Evolutionary conservation across 1,140 invertebrate species (phyloP).

Genomic region (Pristionchus pacificus): DNA sequence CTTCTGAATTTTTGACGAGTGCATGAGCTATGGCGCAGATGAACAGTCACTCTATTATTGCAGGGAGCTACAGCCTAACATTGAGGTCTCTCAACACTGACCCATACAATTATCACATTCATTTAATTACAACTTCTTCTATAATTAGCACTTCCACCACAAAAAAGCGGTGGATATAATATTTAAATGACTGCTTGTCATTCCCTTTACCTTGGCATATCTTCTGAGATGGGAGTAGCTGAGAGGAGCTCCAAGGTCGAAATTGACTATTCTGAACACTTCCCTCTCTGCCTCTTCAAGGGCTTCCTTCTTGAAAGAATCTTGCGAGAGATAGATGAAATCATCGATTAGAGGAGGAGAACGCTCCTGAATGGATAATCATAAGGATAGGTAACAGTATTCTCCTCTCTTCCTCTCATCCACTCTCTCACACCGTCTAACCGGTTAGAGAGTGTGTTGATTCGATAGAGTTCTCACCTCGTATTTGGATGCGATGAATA

Average conservation of each 20-base stretch:
- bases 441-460: slow-evolving; percentile 50
- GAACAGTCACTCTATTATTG: not conserved
- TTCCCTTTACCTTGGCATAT: slow-evolving; percentile 64
- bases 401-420: not conserved
- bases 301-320: slow-evolving; percentile 78
- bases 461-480: too few species aligned
- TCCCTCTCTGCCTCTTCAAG: slow-evolving; percentile 84
- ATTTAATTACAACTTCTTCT: too few species aligned
- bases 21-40: not conserved
- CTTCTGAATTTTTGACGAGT: not conserved
- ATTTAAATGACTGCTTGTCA: not conserved
- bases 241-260: slow-evolving; percentile 85
- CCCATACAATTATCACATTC: too few species aligned
- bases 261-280: slow-evolving; percentile 77
- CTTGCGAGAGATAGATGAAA: slow-evolving; percentile 92
- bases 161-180: not conserved
- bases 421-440: too few species aligned
- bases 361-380: slow-evolving; percentile 73
- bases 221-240: slow-evolving; percentile 91
- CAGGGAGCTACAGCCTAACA: not conserved
- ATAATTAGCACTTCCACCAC: too few species aligned
- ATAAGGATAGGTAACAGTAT: not conserved
- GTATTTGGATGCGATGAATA: slow-evolving; percentile 92
- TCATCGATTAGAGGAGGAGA: slow-evolving; percentile 85
- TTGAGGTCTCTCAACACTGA: too few species aligned